phyloP scores from a whole-genome alignment of 2,113 vertebrate species.

The Ivindomyrus marchei region DNA sequence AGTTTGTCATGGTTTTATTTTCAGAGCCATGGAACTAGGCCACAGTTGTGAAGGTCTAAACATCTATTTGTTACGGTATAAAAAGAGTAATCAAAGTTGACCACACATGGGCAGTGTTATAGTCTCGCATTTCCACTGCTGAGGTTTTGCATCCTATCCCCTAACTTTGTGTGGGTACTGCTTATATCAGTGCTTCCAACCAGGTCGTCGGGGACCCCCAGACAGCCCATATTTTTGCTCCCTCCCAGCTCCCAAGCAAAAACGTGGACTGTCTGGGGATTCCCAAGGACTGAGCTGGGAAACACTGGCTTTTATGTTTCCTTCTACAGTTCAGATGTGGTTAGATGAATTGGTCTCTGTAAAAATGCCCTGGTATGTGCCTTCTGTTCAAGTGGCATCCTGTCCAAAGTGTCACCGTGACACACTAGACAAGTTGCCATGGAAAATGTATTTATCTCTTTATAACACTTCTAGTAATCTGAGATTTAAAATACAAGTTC shows the following conservation, averaged over 20 bases:
- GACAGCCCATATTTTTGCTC: neutral
- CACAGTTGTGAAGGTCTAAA: neutral
- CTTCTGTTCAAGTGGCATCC: neutral
- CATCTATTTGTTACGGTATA: neutral
- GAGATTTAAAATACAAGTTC: neutral
- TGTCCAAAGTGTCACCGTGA: neutral
- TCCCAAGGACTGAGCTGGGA: neutral
- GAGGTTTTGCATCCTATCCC: neutral
- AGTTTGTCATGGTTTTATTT: constrained; percentile 4
- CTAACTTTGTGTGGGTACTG: neutral
- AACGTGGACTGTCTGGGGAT: neutral
- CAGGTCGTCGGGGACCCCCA: neutral
- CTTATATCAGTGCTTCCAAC: neutral
- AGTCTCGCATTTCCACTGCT: neutral
- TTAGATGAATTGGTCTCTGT: neutral
- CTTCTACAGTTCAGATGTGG: neutral
- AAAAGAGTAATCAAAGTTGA: neutral
- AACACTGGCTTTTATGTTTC: neutral
- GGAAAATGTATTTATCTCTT: neutral
- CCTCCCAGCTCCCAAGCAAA: neutral
- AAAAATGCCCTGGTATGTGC: neutral
- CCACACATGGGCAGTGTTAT: neutral
- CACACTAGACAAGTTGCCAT: neutral
- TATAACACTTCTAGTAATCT: neutral
- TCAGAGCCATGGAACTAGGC: neutral